Conservation (phyloP, 2,113 vertebrate species). For the Centropus unirufus region DNA sequence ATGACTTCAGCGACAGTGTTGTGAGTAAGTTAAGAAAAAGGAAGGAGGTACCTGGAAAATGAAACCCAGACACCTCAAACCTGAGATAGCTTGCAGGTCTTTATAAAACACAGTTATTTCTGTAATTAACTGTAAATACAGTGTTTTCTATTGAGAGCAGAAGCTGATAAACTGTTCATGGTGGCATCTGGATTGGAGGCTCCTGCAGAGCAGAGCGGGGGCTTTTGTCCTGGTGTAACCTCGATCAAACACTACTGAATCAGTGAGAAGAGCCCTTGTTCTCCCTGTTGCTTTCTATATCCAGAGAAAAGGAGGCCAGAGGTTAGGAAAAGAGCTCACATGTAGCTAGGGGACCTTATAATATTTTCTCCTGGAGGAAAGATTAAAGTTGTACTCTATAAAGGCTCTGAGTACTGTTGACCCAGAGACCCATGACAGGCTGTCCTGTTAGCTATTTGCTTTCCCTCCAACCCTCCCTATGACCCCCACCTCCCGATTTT, state of each 20-base stretch:
- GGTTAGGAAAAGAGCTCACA: neutral
- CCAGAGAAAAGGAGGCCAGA: neutral
- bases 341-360: neutral
- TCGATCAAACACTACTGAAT: accelerated
- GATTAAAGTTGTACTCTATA: neutral
- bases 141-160: neutral
- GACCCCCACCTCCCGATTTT: neutral
- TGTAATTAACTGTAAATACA: neutral
- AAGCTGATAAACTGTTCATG: neutral
- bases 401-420: neutral
- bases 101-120: neutral
- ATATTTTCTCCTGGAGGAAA: neutral
- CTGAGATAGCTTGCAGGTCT: neutral
- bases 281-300: neutral
- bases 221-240: neutral
- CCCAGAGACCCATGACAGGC: neutral
- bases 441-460: neutral
- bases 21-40: neutral
- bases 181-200: neutral
- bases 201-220: neutral
- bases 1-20: neutral
- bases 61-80: neutral
- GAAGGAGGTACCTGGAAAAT: neutral
- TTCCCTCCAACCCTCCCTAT: neutral
- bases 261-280: neutral